These are phyloP conservation scores for Euzophera pinguis DNA, from an alignment of 2,888 invertebrate genomes.

Conservation along the genomic window DNA sequence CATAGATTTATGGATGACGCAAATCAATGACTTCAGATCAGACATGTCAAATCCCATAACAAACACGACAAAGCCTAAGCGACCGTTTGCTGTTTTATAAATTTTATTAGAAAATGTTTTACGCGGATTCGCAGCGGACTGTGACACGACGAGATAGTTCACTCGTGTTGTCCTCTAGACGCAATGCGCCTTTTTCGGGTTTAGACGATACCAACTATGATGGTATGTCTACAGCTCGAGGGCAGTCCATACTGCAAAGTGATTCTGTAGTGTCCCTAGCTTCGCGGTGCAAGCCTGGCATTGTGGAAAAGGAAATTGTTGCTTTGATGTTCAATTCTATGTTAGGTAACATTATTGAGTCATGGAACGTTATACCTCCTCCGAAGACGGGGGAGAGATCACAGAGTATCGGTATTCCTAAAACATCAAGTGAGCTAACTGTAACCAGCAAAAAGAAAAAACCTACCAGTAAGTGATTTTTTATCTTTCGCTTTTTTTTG, in stretches of 20 bases:
- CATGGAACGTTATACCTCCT: constrained; percentile 52
- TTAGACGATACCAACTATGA: constrained; percentile 30
- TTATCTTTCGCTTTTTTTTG: too few relatives aligned
- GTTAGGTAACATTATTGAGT: constrained; percentile 55
- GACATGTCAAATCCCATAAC: too few relatives aligned
- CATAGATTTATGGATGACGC: too few relatives aligned
- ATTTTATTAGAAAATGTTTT: constrained; percentile 43
- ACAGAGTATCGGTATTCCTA: constrained; percentile 32
- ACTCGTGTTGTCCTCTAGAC: constrained; percentile 20
- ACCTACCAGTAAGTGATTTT: constrained; percentile 20
- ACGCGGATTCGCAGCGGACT: constrained; percentile 57
- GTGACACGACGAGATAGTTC: constrained; percentile 64
- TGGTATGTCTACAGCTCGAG: constrained; percentile 29
- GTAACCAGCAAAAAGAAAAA: constrained; percentile 47
- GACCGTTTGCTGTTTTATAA: background rate
- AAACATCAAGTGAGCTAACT: constrained; percentile 45
- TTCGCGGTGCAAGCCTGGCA: constrained; percentile 35
- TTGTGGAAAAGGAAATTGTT: constrained; percentile 55
- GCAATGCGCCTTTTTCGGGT: constrained; percentile 2
- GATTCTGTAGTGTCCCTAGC: constrained; percentile 34
- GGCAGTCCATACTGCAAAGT: constrained; percentile 33
- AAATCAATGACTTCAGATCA: too few relatives aligned
- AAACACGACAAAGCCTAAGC: too few relatives aligned
- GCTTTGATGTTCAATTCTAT: constrained; percentile 62
- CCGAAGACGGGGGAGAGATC: constrained; percentile 36